phyloP scores from a whole-genome alignment of 2,113 vertebrate genomes.

The Oenanthe oenanthe region DNA sequence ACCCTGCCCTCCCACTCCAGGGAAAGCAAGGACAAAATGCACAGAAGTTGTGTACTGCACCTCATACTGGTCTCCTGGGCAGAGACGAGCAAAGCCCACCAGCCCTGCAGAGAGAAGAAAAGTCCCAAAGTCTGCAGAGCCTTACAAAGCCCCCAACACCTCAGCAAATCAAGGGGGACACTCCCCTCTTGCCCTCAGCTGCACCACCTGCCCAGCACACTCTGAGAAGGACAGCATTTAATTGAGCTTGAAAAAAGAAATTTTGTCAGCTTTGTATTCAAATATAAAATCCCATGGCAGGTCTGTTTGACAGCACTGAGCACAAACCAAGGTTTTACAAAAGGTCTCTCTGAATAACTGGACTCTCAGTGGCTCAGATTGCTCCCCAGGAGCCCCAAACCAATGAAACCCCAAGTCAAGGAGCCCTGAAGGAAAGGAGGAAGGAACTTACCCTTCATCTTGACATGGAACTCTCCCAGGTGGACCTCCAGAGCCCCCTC shows the following conservation, averaged over 20 bases:
- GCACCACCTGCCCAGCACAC: not conserved
- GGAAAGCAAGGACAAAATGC: not conserved
- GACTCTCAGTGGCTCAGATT: not conserved
- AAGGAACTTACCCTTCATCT: constrained; percentile 89
- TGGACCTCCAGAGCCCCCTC: constrained; percentile 91
- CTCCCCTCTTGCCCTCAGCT: not conserved
- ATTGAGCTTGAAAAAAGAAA: not conserved
- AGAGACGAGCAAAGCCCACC: constrained; percentile 94
- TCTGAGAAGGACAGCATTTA: not conserved
- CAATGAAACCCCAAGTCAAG: not conserved
- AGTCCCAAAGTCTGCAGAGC: not conserved
- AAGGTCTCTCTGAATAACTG: not conserved
- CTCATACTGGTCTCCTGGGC: constrained; percentile 97
- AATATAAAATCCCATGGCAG: not conserved
- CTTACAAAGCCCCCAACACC: not conserved
- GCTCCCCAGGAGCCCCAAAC: not conserved
- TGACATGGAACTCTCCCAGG: constrained; percentile 91
- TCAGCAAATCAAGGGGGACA: not conserved
- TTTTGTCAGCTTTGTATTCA: not conserved
- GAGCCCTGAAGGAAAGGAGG: not conserved
- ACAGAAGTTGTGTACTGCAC: constrained; percentile 56
- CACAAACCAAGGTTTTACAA: not conserved
- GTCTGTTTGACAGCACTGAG: not conserved
- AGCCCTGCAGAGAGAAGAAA: constrained; percentile 81
- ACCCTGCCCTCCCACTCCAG: not conserved